phyloP scores from a whole-genome alignment of 1,140 invertebrate genomes.

The Neelides sp. region DNA sequence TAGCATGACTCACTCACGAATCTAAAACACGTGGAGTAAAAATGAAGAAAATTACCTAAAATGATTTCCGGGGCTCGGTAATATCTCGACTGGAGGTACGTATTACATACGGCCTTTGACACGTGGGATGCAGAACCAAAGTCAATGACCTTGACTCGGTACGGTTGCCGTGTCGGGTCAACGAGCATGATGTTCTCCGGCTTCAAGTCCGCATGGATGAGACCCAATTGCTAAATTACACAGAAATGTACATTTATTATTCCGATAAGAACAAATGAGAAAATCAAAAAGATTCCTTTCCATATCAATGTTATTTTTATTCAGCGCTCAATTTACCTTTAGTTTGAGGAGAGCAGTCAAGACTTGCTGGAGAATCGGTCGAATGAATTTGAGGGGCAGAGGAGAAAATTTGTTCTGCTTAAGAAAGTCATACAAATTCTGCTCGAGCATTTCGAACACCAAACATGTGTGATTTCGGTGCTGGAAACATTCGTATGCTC shows the following conservation, averaged over 20 bases:
- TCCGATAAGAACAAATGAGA: neutral
- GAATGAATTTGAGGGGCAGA: conserved; percentile 91
- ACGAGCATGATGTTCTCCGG: conserved; percentile 99
- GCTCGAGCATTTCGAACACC: conserved; percentile 99
- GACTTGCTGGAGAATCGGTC: conserved; percentile 97
- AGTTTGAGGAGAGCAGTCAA: conserved; percentile 94
- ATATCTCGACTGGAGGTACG: conserved; percentile 96
- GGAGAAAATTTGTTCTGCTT: conserved; percentile 99
- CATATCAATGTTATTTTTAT: too few relatives aligned
- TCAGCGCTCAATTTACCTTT: conserved; percentile 69
- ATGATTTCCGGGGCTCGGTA: conserved; percentile 99
- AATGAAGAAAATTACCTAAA: conserved; percentile 54
- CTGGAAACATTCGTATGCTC: conserved; percentile 98
- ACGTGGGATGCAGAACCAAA: conserved; percentile 98
- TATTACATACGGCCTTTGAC: conserved; percentile 98
- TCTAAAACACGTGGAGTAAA: too few relatives aligned
- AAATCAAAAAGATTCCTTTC: too few relatives aligned
- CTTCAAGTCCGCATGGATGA: conserved; percentile 98
- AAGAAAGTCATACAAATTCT: conserved; percentile 99
- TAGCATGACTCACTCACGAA: too few relatives aligned
- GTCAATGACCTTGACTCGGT: conserved; percentile 96
- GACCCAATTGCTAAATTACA: conserved; percentile 71
- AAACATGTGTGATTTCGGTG: conserved; percentile 99
- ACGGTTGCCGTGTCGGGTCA: conserved; percentile 91
- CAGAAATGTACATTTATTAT: conserved; percentile 22